Base-by-base conservation (phyloP, 1,140 invertebrate species). In the Macrocentrus cingulum region DNA sequence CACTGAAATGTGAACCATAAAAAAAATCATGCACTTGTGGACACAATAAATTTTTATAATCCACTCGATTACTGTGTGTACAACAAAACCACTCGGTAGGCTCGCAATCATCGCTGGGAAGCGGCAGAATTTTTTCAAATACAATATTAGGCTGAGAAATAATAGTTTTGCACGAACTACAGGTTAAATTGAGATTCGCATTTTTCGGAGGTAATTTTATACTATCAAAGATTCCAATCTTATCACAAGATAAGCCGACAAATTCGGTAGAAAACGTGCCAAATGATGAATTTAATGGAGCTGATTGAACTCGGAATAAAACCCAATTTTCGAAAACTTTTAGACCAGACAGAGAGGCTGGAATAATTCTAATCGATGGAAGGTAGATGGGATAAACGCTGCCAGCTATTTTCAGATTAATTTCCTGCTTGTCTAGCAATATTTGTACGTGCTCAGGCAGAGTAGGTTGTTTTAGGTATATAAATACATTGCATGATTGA, bases 21-120 rank as follows among this genome's bases (percentile, higher is more conserved):
- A 80, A 75, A 39, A 72, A 73, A 61, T 79, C 77, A 1, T 59
- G 56, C 9, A 70, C 60, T 36, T 55, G 62, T 34, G 76, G 74
- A 20, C 59, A 42, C 16, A 77, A 51, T 2, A 67, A 57, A 25
- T 59, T 50, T 19, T 45, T n/a, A n/a, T 60, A 50, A 49, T 59
- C 8, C 25, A 61, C 39, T 2, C 60, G 49, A 20, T 34, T 63
- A 36, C n/a, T n/a, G n/a, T 79, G 71, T 13, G 59, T 71, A 55
- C 75, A 76, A 45, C 77, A 80, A 56, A 78, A 80, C 74, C 76
- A 80, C 48, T 80, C 75, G 13, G 54, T 50, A 13, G 71, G 67
- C 59, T 79, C 74, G 50, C 64, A 79, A 7, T 76, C 71, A 15
- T 25, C 37, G 34, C 68, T 66, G 16, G 77, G 77, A 16, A 76